A percentile compares a stretch with the other conserved stretches of the same genome.
Evolutionary conservation across 2,113 vertebrate genomes (phyloP).

Genomic region (Spermophilus dauricus): DNA sequence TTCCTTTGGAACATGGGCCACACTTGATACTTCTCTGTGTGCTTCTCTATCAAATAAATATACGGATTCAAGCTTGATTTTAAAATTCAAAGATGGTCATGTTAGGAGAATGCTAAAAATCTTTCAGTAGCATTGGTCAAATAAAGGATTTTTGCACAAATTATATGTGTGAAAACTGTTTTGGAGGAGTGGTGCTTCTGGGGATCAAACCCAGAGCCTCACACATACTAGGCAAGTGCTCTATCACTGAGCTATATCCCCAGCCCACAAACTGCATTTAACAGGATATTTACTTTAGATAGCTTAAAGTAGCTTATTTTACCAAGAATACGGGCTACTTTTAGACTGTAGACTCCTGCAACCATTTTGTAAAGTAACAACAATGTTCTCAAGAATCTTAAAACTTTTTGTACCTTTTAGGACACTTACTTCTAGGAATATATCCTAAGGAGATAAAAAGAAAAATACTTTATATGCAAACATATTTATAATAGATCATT

Average conservation of each 20-base stretch:
- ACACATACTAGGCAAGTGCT: too few species aligned
- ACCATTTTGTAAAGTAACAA: constrained; percentile 46
- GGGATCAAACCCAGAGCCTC: too few species aligned
- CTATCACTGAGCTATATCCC: too few species aligned
- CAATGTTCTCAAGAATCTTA: neutral
- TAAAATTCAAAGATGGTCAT: constrained; percentile 18
- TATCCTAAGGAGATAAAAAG: constrained; percentile 17
- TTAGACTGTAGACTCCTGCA: neutral
- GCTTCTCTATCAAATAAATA: neutral
- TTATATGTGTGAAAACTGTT: neutral
- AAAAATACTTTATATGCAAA: neutral
- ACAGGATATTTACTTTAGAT: neutral
- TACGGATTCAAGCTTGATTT: neutral
- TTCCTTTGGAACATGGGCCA: neutral
- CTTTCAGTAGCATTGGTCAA: neutral
- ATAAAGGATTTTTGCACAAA: constrained; percentile 22
- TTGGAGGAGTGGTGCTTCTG: too few species aligned
- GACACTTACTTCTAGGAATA: neutral
- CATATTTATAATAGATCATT: neutral
- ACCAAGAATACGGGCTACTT: neutral
- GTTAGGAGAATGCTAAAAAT: constrained; percentile 12
- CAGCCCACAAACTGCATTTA: neutral
- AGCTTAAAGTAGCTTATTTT: constrained; percentile 19
- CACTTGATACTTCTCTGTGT: neutral
- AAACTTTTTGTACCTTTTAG: neutral